Base-by-base conservation (phyloP, 1,140 invertebrate genomes). In the Medauroidea extradentata region DNA sequence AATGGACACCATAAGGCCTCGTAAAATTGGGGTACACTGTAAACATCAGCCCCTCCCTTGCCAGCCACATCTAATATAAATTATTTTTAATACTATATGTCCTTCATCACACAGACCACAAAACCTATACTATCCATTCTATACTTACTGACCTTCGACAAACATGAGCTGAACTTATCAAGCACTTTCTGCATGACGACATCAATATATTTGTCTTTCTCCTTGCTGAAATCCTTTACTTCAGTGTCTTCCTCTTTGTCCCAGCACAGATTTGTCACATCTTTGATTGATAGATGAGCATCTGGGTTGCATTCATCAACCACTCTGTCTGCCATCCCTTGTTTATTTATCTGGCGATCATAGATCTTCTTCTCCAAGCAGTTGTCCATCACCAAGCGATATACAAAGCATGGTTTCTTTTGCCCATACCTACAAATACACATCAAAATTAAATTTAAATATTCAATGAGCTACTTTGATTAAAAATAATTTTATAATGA, bases 261-360 rank as follows among this genome's bases (percentile, higher is more conserved):
- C 75, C 90, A 91, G 62, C 96, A 90, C 2, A 99, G 80, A 63
- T 92, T 94, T 34, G 93, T 96, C 13, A 98, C 90, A 70, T 99
- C 95, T 76, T 94, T 96, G 69, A 91, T 86, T 0, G 91, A 94
- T 3, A 99, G 81, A 72, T 97, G 93, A 13, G 94, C 93, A 69
- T 99, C 94, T 0, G 96, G 94, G 77, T 98, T 96, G 65, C 95
- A 89, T 73, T 99, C 96, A 78, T 99, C 97, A 0, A 99, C 93
- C 2, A 99, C 94, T 21, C 96, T 82, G 76, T 99, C 94, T 0
- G 95, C 89, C 89, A 99, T 98, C 68, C 89, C 90, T 76, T 98
- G 93, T 70, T 99, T 99, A 68, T 94, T 96, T 49, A 99, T 93
- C 76, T 99, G 97, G 55, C 97, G 76, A 72, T 99, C 96, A 71